Conservation (phyloP, 2,888 invertebrate species). For the Microdon myrmicae region DNA sequence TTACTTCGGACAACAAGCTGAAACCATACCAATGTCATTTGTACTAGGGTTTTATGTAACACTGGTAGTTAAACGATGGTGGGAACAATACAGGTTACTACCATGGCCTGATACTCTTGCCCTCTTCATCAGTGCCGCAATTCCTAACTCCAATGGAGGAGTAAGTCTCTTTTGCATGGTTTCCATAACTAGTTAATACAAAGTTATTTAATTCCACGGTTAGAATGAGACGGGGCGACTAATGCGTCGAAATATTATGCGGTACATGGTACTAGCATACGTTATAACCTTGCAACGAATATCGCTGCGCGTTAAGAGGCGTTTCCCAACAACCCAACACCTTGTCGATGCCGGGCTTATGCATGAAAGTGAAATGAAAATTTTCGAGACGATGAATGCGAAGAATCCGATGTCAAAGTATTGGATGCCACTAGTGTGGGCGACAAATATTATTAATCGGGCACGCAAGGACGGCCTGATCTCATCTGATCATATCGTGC, state of each 20-base stretch:
- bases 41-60: conserved; percentile 95
- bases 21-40: conserved; percentile 94
- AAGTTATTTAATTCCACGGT: conserved; percentile 55
- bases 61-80: conserved; percentile 92
- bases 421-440: conserved; percentile 95
- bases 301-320: conserved; percentile 84
- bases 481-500: conserved; percentile 90
- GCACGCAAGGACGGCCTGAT: conserved; percentile 87
- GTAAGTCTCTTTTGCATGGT: conserved; percentile 60
- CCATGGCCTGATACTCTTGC: conserved; percentile 96
- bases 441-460: conserved; percentile 89
- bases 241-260: conserved; percentile 89
- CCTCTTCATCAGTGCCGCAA: conserved; percentile 89
- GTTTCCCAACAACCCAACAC: conserved; percentile 90
- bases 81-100: conserved; percentile 91
- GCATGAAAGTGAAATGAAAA: conserved; percentile 91
- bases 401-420: conserved; percentile 91
- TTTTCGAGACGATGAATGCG: conserved; percentile 88
- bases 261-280: conserved; percentile 88
- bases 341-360: conserved; percentile 91
- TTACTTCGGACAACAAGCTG: conserved; percentile 88
- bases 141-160: conserved; percentile 78
- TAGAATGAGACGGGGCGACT: conserved; percentile 89
- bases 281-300: conserved; percentile 90
- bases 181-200: too few relatives aligned